phyloP scores from a whole-genome alignment of 1,140 invertebrate genomes.

The Neodiprion virginianus region DNA sequence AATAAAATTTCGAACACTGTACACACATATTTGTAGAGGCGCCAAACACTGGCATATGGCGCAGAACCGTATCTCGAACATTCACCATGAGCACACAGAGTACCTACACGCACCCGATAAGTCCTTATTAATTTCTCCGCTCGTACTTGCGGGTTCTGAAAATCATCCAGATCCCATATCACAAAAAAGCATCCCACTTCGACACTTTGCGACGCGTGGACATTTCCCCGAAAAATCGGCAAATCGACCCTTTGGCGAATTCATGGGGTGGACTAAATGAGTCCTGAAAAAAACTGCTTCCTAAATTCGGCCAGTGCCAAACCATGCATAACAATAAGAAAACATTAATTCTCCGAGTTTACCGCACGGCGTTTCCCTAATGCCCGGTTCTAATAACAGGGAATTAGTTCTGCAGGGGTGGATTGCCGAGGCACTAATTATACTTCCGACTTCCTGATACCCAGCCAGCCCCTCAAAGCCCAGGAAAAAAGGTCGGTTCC shows the following conservation, averaged over 20 bases:
- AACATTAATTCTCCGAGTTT: neutral
- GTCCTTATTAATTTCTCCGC: slow-evolving; percentile 15
- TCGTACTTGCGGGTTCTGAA: neutral
- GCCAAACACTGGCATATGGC: slow-evolving; percentile 11
- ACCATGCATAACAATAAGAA: neutral
- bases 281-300: neutral
- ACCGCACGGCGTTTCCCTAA: neutral
- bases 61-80: slow-evolving; percentile 8
- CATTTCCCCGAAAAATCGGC: neutral
- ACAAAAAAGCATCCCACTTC: neutral
- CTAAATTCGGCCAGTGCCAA: neutral
- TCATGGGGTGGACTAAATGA: neutral
- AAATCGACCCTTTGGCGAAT: neutral
- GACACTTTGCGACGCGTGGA: neutral
- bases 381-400: neutral
- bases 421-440: too few relatives aligned
- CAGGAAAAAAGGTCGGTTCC: neutral
- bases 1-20: slow-evolving; percentile 2
- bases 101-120: slow-evolving; percentile 3
- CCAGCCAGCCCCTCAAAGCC: neutral
- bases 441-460: too few relatives aligned
- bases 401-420: too few relatives aligned
- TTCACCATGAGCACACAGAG: neutral
- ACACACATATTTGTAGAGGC: neutral
- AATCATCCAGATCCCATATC: neutral